Evolutionary conservation across 2,113 vertebrate species (phyloP).

Genomic region (Chamaetylas fuelleborni): DNA sequence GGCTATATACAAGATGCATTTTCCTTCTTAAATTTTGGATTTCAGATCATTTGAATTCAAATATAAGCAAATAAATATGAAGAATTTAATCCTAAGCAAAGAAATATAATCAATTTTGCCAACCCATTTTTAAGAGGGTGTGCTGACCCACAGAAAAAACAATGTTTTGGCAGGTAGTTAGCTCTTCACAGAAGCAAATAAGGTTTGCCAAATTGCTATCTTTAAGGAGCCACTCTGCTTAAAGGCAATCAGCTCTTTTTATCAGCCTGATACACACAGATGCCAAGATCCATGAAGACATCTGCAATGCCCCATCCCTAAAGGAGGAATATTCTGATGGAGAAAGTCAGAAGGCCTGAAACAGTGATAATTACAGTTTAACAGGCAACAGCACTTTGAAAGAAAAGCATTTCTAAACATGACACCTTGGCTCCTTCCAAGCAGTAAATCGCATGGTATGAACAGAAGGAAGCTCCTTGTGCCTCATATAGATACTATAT

Average conservation of each 20-base stretch:
- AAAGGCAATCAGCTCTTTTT: not conserved
- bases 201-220: not conserved
- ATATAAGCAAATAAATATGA: not conserved
- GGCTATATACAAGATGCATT: not conserved
- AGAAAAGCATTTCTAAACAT: not conserved
- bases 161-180: not conserved
- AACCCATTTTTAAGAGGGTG: not conserved
- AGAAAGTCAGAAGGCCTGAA: not conserved
- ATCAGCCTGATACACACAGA: not conserved
- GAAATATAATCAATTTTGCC: not conserved
- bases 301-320: no score
- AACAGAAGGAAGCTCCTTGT: not conserved
- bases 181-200: not conserved
- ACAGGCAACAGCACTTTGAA: not conserved
- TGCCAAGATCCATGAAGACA: not conserved
- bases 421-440: not conserved
- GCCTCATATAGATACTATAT: not conserved
- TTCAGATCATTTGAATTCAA: not conserved
- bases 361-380: not conserved
- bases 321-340: not conserved
- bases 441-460: not conserved
- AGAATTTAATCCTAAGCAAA: not conserved
- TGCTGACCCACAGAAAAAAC: not conserved
- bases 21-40: not conserved
- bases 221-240: not conserved